A percentile compares a stretch with the other conserved stretches of the same genome.
phyloP scores from a whole-genome alignment of 2,888 invertebrate species.

The Cremastobaeus sp. region DNA sequence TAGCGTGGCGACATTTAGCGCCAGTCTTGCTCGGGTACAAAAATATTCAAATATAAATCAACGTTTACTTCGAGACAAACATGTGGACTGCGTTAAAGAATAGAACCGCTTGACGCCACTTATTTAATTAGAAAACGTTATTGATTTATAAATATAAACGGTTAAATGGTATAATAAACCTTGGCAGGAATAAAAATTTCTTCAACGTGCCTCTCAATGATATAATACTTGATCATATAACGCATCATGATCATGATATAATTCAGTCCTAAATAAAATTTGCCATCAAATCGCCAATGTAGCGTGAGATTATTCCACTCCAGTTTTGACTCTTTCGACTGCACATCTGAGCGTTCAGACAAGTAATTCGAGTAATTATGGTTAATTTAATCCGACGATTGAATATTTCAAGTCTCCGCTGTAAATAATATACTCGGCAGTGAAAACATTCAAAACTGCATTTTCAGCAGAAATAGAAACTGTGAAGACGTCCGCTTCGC shows the following conservation, averaged over 20 bases:
- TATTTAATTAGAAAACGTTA: slow-evolving; percentile 20
- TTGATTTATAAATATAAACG: slow-evolving; percentile 29
- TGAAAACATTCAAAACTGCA: too few relatives aligned
- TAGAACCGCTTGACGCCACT: neutral
- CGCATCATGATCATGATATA: slow-evolving; percentile 42
- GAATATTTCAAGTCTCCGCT: too few relatives aligned
- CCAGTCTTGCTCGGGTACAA: slow-evolving; percentile 11
- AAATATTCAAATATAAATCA: slow-evolving; percentile 3
- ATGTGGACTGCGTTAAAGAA: slow-evolving; percentile 2
- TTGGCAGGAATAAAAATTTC: slow-evolving; percentile 26
- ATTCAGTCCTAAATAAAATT: slow-evolving; percentile 39
- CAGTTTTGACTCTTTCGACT: too few relatives aligned
- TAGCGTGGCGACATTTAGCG: slow-evolving; percentile 9
- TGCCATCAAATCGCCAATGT: slow-evolving; percentile 35
- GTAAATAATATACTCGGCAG: too few relatives aligned
- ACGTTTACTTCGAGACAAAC: neutral
- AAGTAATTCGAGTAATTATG: too few relatives aligned
- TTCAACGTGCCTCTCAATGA: slow-evolving; percentile 29
- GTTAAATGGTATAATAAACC: slow-evolving; percentile 10
- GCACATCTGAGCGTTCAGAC: too few relatives aligned
- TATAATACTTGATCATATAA: slow-evolving; percentile 47
- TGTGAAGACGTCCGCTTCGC: too few relatives aligned
- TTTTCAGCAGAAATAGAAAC: too few relatives aligned
- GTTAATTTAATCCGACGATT: too few relatives aligned
- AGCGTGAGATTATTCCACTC: too few relatives aligned